Evolutionary conservation across 2,797 vertebrate species (phyloP).

Genomic region (Bufotes viridis): DNA sequence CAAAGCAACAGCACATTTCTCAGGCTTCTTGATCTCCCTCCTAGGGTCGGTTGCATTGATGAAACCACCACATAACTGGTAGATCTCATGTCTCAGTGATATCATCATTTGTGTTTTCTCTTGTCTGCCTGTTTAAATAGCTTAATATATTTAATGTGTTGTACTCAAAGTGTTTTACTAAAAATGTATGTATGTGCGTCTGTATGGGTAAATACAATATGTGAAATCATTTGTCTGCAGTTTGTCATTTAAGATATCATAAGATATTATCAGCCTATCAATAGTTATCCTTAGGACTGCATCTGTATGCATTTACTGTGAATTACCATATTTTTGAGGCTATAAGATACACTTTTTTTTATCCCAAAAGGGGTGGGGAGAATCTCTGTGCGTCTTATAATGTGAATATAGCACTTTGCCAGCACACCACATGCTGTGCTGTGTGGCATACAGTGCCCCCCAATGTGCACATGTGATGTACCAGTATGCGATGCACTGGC

Average conservation of each 20-base stretch:
- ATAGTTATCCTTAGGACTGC: background rate
- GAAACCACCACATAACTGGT: constrained; percentile 50
- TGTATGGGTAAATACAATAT: background rate
- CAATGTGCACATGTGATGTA: no score
- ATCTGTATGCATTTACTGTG: background rate
- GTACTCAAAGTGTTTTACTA: background rate
- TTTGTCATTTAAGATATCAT: background rate
- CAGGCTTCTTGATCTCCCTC: constrained; percentile 49
- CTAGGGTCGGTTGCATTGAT: constrained; percentile 50
- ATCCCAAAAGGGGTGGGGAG: no score
- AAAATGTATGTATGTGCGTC: background rate
- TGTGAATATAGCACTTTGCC: no score
- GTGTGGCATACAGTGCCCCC: no score
- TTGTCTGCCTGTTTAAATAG: constrained; percentile 27
- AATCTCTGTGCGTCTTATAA: no score
- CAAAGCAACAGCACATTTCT: constrained; percentile 44
- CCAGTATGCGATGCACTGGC: no score
- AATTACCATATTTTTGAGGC: no score
- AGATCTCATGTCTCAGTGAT: constrained; percentile 46
- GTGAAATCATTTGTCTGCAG: background rate
- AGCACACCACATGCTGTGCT: no score
- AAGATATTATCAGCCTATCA: background rate
- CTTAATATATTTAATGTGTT: constrained; percentile 22
- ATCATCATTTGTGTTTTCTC: constrained; percentile 41
- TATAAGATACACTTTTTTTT: no score